Conservation (phyloP, 2,113 vertebrate genomes). For the Calidris pugnax region DNA sequence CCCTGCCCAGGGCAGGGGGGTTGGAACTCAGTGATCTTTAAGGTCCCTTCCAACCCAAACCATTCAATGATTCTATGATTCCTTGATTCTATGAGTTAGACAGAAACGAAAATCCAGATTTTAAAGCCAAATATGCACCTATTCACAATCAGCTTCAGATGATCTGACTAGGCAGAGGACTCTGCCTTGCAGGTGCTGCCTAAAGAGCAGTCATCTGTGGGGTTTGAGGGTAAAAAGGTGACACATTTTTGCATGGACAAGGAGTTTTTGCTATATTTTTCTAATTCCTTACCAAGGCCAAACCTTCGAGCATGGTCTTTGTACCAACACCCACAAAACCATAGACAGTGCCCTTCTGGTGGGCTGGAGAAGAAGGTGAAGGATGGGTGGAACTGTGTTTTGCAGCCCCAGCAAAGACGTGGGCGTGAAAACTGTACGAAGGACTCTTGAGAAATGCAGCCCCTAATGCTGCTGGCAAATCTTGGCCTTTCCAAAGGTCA, state of each 20-base stretch:
- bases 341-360: not conserved
- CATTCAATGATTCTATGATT: too few species aligned
- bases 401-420: not conserved
- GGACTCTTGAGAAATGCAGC: not conserved
- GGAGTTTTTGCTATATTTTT: not conserved
- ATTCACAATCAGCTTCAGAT: not conserved
- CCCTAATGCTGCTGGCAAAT: not conserved
- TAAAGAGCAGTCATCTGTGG: rapidly evolving
- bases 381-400: not conserved
- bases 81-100: too few species aligned
- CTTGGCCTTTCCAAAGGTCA: conserved; percentile 3
- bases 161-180: not conserved
- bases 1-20: too few species aligned
- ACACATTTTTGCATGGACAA: not conserved
- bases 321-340: not conserved
- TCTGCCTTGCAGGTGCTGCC: not conserved
- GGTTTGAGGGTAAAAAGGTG: not conserved
- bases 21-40: too few species aligned
- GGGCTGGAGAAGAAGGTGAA: not conserved
- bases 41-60: too few species aligned
- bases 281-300: not conserved
- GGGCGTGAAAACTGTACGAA: not conserved
- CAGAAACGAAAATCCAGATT: not conserved
- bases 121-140: not conserved
- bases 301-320: not conserved